Conservation (phyloP, 2,797 vertebrate species). For the Morus bassanus region DNA sequence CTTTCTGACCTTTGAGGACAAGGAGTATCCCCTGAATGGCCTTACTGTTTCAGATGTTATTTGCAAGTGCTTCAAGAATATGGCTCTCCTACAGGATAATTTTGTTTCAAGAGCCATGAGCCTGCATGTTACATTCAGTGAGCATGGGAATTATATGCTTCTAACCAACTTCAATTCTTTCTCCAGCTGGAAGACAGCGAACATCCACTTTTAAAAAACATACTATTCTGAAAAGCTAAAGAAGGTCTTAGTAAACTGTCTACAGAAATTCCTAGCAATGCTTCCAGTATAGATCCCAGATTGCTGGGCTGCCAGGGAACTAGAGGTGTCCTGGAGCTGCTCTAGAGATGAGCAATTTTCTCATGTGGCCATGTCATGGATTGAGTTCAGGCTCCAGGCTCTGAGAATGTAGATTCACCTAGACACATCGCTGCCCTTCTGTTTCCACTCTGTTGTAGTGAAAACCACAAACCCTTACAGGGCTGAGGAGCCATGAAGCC, state of each 20-base stretch:
- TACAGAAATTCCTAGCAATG: background rate
- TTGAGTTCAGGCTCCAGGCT: background rate
- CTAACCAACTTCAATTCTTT: background rate
- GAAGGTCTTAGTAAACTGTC: background rate
- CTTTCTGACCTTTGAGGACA: background rate
- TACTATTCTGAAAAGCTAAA: background rate
- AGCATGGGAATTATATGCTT: background rate
- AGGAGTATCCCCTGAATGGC: background rate
- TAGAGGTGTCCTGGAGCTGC: background rate
- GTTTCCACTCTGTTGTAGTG: background rate
- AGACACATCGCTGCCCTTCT: background rate
- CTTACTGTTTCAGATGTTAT: background rate
- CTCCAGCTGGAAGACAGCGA: background rate
- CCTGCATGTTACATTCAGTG: background rate
- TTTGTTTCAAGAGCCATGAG: background rate
- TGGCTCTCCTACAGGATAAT: background rate
- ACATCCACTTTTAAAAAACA: background rate
- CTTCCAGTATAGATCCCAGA: background rate
- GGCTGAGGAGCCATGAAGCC: fast-evolving
- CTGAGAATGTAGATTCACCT: background rate
- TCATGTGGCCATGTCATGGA: background rate
- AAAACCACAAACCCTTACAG: background rate
- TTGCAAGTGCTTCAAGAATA: background rate
- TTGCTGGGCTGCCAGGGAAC: background rate
- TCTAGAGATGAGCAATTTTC: background rate